Conservation (phyloP, 2,797 vertebrate genomes). For the Apodemus agrarius region DNA sequence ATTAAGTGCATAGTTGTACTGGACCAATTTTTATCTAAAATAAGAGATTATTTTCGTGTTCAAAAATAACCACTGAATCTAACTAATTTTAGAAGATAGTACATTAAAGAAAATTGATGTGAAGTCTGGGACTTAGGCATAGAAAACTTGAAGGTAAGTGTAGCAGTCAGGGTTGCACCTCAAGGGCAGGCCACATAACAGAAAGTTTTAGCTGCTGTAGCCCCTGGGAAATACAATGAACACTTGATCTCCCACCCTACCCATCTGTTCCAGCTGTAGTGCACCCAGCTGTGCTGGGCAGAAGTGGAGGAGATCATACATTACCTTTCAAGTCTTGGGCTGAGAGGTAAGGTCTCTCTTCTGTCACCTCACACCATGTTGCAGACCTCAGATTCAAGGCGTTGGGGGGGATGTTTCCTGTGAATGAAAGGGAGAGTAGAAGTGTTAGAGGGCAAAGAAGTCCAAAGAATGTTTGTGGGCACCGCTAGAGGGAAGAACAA, state of each 20-base stretch:
- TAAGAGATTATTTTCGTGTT: neutral
- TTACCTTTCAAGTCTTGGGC: neutral
- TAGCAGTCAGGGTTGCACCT: neutral
- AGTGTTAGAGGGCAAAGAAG: neutral
- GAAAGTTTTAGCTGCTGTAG: neutral
- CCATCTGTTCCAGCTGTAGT: neutral
- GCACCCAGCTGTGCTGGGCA: neutral
- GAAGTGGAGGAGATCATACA: too few species aligned
- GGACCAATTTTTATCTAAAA: neutral
- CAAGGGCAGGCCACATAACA: neutral
- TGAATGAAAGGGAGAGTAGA: neutral
- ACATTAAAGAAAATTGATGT: neutral
- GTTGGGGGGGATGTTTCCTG: rapidly evolving
- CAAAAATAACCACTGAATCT: neutral
- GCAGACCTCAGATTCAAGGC: neutral
- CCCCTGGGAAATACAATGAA: neutral
- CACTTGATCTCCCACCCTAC: too few species aligned
- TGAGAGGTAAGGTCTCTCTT: neutral
- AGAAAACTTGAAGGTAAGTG: neutral
- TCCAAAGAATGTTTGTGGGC: neutral
- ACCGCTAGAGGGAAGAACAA: neutral
- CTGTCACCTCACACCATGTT: neutral
- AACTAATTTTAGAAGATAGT: neutral
- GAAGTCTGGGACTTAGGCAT: neutral
- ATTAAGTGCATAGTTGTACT: neutral